Evolutionary conservation across 2,888 invertebrate species (phyloP).

Genomic region (Myopa tessellatipennis): DNA sequence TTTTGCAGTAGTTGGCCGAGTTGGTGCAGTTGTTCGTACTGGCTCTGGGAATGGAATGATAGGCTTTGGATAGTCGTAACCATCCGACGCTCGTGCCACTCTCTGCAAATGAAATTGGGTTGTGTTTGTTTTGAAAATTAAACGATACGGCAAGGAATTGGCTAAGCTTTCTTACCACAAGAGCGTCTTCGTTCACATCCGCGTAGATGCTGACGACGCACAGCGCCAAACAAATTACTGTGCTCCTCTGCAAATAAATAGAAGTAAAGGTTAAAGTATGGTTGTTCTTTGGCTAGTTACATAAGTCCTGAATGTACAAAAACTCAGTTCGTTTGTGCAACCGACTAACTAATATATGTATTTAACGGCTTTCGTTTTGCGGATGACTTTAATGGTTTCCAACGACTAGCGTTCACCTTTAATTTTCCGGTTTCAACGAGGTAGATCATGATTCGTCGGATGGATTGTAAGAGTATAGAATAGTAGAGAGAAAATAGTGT

Average conservation of each 20-base stretch:
- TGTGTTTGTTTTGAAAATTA: too few relatives aligned
- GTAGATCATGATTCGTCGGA: too few relatives aligned
- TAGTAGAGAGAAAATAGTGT: too few relatives aligned
- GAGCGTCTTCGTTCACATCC: constrained; percentile 55
- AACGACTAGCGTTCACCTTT: too few relatives aligned
- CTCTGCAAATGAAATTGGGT: constrained; percentile 50
- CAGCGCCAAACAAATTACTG: constrained; percentile 62
- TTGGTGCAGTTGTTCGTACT: neutral
- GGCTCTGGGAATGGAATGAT: constrained; percentile 54
- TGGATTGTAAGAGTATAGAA: too few relatives aligned
- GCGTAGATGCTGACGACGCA: constrained; percentile 61
- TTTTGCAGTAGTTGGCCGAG: neutral
- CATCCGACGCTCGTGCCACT: constrained; percentile 58
- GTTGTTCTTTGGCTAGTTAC: neutral
- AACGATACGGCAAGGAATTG: neutral
- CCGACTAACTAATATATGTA: too few relatives aligned
- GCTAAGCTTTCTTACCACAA: constrained; percentile 55
- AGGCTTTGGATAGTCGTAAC: constrained; percentile 60
- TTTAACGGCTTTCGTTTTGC: too few relatives aligned
- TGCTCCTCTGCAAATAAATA: constrained; percentile 59
- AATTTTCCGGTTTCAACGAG: too few relatives aligned
- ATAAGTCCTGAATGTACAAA: neutral
- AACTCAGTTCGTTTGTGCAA: too few relatives aligned
- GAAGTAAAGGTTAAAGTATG: constrained; percentile 8
- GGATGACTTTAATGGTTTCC: too few relatives aligned